These are phyloP conservation scores for Daphoenositta chrysoptera DNA, from an alignment of 2,113 vertebrate genomes.

Conservation along the genomic window DNA sequence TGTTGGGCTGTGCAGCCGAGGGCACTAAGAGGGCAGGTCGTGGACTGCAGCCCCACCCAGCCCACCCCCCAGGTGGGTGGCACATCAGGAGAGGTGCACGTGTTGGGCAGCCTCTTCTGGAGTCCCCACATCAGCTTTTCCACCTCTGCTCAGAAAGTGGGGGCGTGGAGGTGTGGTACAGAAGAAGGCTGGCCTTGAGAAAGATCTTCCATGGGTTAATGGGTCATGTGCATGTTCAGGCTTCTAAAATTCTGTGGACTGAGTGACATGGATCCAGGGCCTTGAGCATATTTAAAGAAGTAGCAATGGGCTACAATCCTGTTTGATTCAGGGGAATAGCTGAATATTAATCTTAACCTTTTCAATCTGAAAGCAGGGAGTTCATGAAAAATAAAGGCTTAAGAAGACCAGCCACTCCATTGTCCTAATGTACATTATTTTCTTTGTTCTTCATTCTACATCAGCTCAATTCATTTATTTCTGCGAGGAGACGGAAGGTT, in stretches of 20 bases:
- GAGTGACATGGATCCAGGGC: background rate
- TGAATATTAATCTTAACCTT: background rate
- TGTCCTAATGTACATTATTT: background rate
- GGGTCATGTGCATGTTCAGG: background rate
- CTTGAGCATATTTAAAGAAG: background rate
- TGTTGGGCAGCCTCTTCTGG: background rate
- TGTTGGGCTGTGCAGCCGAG: fast-evolving
- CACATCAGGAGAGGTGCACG: background rate
- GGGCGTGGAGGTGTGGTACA: fast-evolving
- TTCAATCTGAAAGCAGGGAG: background rate
- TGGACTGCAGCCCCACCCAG: background rate
- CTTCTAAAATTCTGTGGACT: background rate
- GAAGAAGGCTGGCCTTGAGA: background rate
- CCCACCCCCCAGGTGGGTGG: background rate
- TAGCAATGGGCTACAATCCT: background rate
- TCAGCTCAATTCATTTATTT: background rate
- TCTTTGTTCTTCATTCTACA: background rate
- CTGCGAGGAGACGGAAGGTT: background rate
- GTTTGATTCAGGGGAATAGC: background rate
- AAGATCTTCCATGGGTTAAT: background rate
- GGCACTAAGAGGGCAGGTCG: background rate
- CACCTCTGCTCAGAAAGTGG: background rate
- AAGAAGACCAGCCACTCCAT: background rate
- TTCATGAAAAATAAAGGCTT: background rate
- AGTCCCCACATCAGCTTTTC: background rate